Base-by-base conservation (phyloP, 2,797 vertebrate species). In the Dryobates pubescens region DNA sequence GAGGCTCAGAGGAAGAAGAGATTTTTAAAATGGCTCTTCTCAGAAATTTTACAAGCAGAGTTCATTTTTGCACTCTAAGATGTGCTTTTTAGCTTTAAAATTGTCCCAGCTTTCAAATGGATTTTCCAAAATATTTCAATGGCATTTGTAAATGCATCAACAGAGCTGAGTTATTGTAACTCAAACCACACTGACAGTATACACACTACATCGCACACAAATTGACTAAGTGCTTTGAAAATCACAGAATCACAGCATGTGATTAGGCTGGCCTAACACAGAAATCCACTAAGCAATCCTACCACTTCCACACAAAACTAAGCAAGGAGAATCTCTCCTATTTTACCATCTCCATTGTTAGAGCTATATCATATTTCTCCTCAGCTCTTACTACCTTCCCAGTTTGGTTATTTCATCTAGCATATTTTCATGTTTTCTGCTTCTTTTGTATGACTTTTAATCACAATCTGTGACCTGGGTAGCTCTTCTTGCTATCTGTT, bases 1-100 rank as follows among this genome's bases (percentile, higher is more conserved):
- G 16, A 81, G 53, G 56, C 82, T 94, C 86, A 96, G 86, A 95
- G 45, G 78, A 94, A 94, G 53, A 29, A 90, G 77, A 87, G 47
- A 81, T 91, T 92, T 90, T 1, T 47, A 95, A 85, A 93, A 67
- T 4, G 3, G 22, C 47, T 90, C 68, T 83, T 69, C 54, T 90
- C 17, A n/a, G 22, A 43, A 71, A 90, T 82, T 78, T 73, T 67
- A 78, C 56, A 86, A 47, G 27, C 5, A 30, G 86, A 82, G 34
- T 78, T 79, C 27, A 38, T 63, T 95, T 92, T 51, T 92, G 17
- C 45, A 80, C 68, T 89, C 7, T 2, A 72, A 51, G 4, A 88
- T 30, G 45, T 41, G 23, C 6, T 72, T 78, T 56, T 78, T 36
- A 79, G 38, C 36, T 91, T 86, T 86, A 87, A 79, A 61, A 19